Conservation (phyloP, 1,140 invertebrate species). For the Ruditapes philippinarum region DNA sequence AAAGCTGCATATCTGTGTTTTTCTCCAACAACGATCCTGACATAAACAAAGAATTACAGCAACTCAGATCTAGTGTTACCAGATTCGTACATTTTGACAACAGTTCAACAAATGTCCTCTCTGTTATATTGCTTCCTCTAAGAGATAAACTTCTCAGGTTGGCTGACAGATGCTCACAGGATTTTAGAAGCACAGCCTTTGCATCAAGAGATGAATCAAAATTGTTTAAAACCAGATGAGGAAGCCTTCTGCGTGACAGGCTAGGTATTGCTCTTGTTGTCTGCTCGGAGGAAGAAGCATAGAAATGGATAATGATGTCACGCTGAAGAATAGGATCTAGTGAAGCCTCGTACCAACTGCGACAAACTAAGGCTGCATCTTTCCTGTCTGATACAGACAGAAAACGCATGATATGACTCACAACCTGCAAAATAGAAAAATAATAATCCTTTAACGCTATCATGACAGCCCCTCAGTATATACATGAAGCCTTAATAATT, state of each 20-base stretch:
- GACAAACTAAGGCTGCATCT: slow-evolving; percentile 82
- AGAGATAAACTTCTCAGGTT: slow-evolving; percentile 79
- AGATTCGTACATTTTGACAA: slow-evolving; percentile 86
- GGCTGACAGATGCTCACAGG: slow-evolving; percentile 77
- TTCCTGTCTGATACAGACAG: slow-evolving; percentile 84
- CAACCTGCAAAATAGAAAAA: no score
- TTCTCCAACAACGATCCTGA: slow-evolving; percentile 90
- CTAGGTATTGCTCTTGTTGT: slow-evolving; percentile 46
- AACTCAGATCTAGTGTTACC: slow-evolving; percentile 88
- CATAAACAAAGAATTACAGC: slow-evolving; percentile 91
- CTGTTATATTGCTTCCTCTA: slow-evolving; percentile 81
- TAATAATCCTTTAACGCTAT: no score
- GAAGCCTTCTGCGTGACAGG: slow-evolving; percentile 68
- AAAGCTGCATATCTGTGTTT: slow-evolving; percentile 87
- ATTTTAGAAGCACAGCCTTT: slow-evolving; percentile 73
- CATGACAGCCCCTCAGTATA: no score
- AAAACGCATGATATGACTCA: slow-evolving; percentile 82
- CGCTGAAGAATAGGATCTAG: slow-evolving; percentile 82
- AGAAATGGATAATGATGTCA: slow-evolving; percentile 80
- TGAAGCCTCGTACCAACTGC: slow-evolving; percentile 84
- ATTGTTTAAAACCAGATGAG: slow-evolving; percentile 79
- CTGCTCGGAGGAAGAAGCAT: slow-evolving; percentile 55
- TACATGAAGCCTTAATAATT: no score
- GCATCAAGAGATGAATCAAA: slow-evolving; percentile 78
- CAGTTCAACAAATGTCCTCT: slow-evolving; percentile 79